phyloP scores from a whole-genome alignment of 2,113 vertebrate species.

The Poeciliopsis prolifica region DNA sequence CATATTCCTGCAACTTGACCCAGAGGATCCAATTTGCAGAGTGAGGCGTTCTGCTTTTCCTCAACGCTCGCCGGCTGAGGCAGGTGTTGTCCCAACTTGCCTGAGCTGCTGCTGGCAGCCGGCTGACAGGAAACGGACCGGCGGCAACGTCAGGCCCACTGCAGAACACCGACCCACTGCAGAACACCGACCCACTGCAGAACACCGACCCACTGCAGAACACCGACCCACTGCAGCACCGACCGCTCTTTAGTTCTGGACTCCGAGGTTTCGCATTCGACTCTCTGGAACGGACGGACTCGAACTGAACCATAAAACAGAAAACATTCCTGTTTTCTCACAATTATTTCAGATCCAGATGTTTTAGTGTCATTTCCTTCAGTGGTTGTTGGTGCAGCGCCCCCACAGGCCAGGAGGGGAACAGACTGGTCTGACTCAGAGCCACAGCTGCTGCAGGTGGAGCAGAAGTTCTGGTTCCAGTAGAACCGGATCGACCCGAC shows the following conservation, averaged over 20 bases:
- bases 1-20: conserved; percentile 98
- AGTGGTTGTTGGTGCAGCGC: too few species aligned
- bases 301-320: neutral
- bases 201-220: conserved; percentile 20
- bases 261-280: neutral
- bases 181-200: neutral
- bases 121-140: conserved; percentile 58
- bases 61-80: conserved; percentile 89
- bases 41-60: conserved; percentile 88
- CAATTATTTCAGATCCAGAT: too few species aligned
- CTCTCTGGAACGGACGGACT: neutral
- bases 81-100: conserved; percentile 74
- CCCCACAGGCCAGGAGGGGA: too few species aligned
- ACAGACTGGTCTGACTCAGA: too few species aligned
- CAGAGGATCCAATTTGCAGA: conserved; percentile 86
- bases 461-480: too few species aligned
- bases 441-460: too few species aligned
- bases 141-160: conserved; percentile 42
- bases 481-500: too few species aligned
- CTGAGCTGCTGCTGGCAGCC: conserved; percentile 50
- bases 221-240: conserved; percentile 25
- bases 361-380: too few species aligned
- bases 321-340: neutral
- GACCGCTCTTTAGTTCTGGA: conserved; percentile 8
- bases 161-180: conserved; percentile 36